These are phyloP conservation scores for Arrhamphus sclerolepis DNA, from an alignment of 2,797 vertebrate species.

Conservation along the genomic window DNA sequence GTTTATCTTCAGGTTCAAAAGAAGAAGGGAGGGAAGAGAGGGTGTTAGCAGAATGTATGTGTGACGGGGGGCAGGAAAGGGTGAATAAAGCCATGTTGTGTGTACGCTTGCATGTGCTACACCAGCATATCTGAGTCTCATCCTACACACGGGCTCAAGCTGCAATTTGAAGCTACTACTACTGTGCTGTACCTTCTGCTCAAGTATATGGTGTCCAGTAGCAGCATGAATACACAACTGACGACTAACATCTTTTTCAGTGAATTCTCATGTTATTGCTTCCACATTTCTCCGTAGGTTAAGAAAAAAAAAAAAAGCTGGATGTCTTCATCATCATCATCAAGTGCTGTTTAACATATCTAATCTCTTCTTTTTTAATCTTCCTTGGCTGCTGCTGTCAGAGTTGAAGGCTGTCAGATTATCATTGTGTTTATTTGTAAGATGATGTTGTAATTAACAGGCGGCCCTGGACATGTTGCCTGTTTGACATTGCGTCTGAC, in stretches of 20 bases:
- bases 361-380: not conserved
- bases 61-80: conserved; percentile 39
- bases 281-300: conserved; percentile 26
- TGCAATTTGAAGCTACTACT: conserved; percentile 19
- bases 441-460: conserved; percentile 70
- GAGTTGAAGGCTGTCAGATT: conserved; percentile 34
- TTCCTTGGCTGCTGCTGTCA: no score
- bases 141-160: conserved; percentile 13
- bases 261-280: conserved; percentile 19
- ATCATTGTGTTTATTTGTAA: conserved; percentile 34
- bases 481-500: conserved; percentile 80
- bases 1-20: conserved; percentile 58
- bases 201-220: conserved; percentile 17
- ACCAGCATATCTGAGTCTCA: not conserved
- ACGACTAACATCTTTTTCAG: conserved; percentile 21
- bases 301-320: not conserved
- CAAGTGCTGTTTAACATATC: not conserved
- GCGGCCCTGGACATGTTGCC: conserved; percentile 54
- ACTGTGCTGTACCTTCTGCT: not conserved
- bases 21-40: conserved; percentile 32
- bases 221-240: not conserved
- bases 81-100: conserved; percentile 26
- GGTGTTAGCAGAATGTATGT: conserved; percentile 30
- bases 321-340: no score
- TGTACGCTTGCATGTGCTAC: not conserved